Base-by-base conservation (phyloP, 2,888 invertebrate genomes). In the Cerceris rybyensis region DNA sequence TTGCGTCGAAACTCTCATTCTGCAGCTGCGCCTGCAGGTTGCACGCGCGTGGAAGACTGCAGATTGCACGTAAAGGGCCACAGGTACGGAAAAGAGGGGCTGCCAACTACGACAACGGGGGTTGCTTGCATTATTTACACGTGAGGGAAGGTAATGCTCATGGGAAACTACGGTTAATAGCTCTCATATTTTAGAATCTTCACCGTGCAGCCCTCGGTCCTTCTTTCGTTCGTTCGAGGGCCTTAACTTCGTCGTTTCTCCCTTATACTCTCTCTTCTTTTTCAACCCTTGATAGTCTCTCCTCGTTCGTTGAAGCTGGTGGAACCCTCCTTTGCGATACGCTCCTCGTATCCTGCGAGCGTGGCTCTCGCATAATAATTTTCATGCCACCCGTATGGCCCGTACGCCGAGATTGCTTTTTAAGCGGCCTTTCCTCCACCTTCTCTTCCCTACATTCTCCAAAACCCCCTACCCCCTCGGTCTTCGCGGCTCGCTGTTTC, bases 171-270 rank as follows among this genome's bases (percentile, higher is more conserved):
- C 81, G 86, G 80, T 87, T 90, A 90, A 90, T 88, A 89, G 88
- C 86, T 80, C 84, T 87, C 88, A 83, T 90, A 91, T 89, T 88
- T 91, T 86, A 88, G 86, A 86, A 88, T 88, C 87, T 87, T 85
- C 83, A 71, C 67, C 67, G 78, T 54, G 52, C 70, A 39, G 49
- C 61, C 71, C 69, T 16, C 66, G 28, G 58, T 69, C 70, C 81
- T 78, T 79, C 73, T 82, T 82, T 85, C 75, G 77, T 82, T 79
- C 28, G 50, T 68, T 67, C 49, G 72, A 68, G 68, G 64, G 66
- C 66, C 70, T 75, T 80, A 75, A 76, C 77, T 58, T 73, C 61
- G 50, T 60, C 57, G 49, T 68, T 60, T 55, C 69, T 75, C 71
- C 54, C 61, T 58, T 49, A 28, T 28, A 49, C 54, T 66, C 73